Evolutionary conservation across 2,113 vertebrate genomes (phyloP).

Genomic region (Anhinga anhinga): DNA sequence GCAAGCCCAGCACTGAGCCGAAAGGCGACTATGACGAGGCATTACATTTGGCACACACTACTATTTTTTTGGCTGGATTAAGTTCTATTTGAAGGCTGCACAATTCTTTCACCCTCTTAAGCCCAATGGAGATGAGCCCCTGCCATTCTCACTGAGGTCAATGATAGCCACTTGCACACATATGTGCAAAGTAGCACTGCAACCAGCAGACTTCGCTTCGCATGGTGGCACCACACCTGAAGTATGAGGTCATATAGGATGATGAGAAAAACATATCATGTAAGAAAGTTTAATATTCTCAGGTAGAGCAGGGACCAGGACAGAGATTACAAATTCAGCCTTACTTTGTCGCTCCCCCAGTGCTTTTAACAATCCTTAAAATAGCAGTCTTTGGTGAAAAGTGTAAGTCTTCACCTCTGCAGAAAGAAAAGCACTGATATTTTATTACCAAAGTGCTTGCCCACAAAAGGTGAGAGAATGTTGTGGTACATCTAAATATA

Average conservation of each 20-base stretch:
- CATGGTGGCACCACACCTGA: background rate
- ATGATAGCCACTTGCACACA: background rate
- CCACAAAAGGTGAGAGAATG: background rate
- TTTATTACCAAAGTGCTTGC: background rate
- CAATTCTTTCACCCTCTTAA: background rate
- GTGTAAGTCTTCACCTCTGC: background rate
- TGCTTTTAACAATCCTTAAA: background rate
- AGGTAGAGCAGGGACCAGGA: background rate
- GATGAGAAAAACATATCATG: fast-evolving
- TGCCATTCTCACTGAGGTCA: background rate
- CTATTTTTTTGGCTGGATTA: background rate
- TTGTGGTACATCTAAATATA: background rate
- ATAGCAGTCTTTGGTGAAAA: background rate
- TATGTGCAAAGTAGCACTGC: fast-evolving
- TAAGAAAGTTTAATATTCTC: background rate
- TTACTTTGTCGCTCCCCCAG: background rate
- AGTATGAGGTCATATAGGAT: background rate
- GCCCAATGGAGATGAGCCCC: background rate
- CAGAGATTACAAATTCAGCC: background rate
- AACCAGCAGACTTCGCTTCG: background rate
- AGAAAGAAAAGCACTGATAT: background rate
- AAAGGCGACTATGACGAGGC: background rate
- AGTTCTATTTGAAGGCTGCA: background rate
- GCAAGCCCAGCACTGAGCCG: background rate
- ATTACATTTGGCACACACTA: background rate